These are phyloP conservation scores for Noctua janthe DNA, from an alignment of 2,888 invertebrate species.

Conservation along the genomic window DNA sequence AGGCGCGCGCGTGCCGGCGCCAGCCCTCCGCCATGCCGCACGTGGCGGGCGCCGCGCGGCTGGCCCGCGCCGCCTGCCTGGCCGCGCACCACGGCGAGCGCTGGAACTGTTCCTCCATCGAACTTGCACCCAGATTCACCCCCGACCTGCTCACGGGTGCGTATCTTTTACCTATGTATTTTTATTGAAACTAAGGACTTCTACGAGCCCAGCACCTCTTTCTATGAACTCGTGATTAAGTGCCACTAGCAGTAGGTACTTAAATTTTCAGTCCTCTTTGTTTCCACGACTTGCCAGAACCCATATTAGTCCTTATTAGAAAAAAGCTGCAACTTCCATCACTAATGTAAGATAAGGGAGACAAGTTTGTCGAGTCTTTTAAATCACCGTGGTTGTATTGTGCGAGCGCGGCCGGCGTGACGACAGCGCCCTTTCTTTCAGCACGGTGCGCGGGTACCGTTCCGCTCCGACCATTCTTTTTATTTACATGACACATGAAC, in stretches of 20 bases:
- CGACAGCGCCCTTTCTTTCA: conserved; percentile 82
- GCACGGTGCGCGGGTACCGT: conserved; percentile 73
- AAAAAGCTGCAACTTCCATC: conserved; percentile 78
- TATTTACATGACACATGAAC: conserved; percentile 85
- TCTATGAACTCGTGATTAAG: neutral
- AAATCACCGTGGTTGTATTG: conserved; percentile 80
- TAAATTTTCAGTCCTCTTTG: conserved; percentile 5
- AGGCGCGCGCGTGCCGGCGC: conserved; percentile 92
- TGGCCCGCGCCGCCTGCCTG: conserved; percentile 93
- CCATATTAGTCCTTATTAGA: conserved; percentile 55
- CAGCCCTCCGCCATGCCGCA: conserved; percentile 93
- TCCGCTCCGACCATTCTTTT: conserved; percentile 82
- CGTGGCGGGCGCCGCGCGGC: conserved; percentile 93
- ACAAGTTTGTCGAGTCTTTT: conserved; percentile 83
- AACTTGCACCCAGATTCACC: conserved; percentile 93
- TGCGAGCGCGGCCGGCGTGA: conserved; percentile 81
- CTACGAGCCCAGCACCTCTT: neutral
- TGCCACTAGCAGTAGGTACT: neutral
- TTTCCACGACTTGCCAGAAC: conserved; percentile 12
- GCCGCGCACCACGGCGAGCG: conserved; percentile 93
- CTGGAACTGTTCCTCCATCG: conserved; percentile 96
- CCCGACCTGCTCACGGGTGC: conserved; percentile 94
- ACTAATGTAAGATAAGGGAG: conserved; percentile 84
- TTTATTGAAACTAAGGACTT: conserved; percentile 51
- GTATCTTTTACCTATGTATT: conserved; percentile 30